A percentile compares a stretch with the other conserved stretches of the same genome.
These are phyloP conservation scores for Himalopsyche phryganea DNA, from an alignment of 1,140 invertebrate genomes.

Conservation along the genomic window DNA sequence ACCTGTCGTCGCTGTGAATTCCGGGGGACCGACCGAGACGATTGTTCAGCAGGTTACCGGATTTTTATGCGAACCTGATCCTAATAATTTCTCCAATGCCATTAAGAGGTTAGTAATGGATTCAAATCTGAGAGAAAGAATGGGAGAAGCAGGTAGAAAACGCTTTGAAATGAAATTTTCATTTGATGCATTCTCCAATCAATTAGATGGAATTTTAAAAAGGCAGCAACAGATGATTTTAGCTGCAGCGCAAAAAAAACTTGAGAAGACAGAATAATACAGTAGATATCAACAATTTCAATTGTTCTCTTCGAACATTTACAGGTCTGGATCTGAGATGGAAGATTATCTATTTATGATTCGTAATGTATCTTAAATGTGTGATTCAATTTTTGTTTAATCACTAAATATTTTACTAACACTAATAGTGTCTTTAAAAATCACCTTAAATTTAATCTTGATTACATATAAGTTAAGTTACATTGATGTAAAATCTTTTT, in stretches of 20 bases:
- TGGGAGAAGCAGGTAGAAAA: constrained; percentile 68
- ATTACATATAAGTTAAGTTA: too few relatives aligned
- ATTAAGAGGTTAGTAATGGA: constrained; percentile 69
- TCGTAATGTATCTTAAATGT: too few relatives aligned
- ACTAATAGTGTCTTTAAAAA: too few relatives aligned
- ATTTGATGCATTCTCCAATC: constrained; percentile 69
- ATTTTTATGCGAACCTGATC: constrained; percentile 71
- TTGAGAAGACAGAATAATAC: constrained; percentile 1
- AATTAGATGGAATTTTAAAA: constrained; percentile 57
- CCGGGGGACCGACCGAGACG: constrained; percentile 94
- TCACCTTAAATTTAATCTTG: too few relatives aligned
- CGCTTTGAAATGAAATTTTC: constrained; percentile 77
- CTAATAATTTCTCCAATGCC: constrained; percentile 71
- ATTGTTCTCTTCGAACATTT: too few relatives aligned
- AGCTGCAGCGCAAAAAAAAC: not conserved
- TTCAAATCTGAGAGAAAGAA: constrained; percentile 55
- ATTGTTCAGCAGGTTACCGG: constrained; percentile 86
- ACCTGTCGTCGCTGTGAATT: constrained; percentile 93
- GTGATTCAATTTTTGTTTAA: not conserved
- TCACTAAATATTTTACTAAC: not conserved
- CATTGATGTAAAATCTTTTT: too few relatives aligned
- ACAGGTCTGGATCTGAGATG: too few relatives aligned
- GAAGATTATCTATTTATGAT: too few relatives aligned
- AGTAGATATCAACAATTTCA: too few relatives aligned
- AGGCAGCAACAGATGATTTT: constrained; percentile 20